These are phyloP conservation scores for Drosophila takahashii DNA, from an alignment of 1,140 invertebrate species.

Conservation along the genomic window DNA sequence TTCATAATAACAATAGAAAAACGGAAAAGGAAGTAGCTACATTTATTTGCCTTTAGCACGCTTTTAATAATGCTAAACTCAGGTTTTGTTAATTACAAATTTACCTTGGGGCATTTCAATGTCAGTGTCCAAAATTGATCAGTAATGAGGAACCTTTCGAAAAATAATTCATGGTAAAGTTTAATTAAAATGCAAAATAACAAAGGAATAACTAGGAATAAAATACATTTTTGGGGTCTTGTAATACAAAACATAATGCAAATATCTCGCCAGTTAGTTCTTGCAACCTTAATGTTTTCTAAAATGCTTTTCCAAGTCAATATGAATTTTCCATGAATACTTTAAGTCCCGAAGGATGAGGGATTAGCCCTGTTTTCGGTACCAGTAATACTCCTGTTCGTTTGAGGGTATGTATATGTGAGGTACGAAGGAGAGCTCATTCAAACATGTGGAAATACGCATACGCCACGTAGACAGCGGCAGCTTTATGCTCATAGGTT, in stretches of 20 bases:
- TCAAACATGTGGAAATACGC: slow-evolving; percentile 37
- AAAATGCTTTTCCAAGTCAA: slow-evolving; percentile 5
- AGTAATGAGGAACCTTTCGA: not conserved
- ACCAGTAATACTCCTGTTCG: slow-evolving; percentile 1
- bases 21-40: too few relatives aligned
- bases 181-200: too few relatives aligned
- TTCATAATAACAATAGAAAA: too few relatives aligned
- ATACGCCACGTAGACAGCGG: slow-evolving; percentile 54
- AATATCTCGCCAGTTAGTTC: not conserved
- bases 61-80: not conserved
- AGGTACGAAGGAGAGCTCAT: not conserved
- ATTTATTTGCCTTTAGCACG: not conserved
- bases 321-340: not conserved
- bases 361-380: slow-evolving; percentile 17
- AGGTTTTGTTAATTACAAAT: slow-evolving; percentile 13
- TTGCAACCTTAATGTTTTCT: not conserved
- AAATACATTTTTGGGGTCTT: too few relatives aligned
- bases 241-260: too few relatives aligned
- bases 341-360: slow-evolving; percentile 2
- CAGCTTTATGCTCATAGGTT: slow-evolving; percentile 54
- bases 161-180: slow-evolving; percentile 1
- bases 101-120: not conserved
- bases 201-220: too few relatives aligned
- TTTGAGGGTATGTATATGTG: slow-evolving; percentile 15
- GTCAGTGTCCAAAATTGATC: slow-evolving; percentile 5